Conservation (phyloP, 2,888 invertebrate species). For the Caenorhabditis plicata region DNA sequence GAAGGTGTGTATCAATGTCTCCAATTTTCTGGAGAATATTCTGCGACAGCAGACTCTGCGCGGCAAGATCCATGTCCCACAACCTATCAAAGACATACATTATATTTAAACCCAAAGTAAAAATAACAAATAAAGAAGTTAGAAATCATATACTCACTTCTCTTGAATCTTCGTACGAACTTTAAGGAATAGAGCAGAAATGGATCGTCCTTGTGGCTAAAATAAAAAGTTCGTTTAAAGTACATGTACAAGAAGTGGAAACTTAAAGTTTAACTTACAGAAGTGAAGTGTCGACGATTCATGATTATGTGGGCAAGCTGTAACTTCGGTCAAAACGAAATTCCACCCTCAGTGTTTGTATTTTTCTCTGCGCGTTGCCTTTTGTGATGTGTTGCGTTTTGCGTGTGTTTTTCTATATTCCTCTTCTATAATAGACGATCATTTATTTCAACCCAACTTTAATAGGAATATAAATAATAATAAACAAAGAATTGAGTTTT, state of each 20-base stretch:
- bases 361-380: too few species aligned
- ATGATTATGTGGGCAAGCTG: neutral
- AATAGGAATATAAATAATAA: too few species aligned
- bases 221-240: conserved; percentile 1
- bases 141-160: conserved; percentile 1
- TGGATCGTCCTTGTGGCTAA: conserved; percentile 1
- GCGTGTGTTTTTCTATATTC: too few species aligned
- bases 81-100: conserved; percentile 1
- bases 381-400: too few species aligned
- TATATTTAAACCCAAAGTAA: conserved; percentile 1
- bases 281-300: too few species aligned
- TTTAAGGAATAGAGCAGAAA: neutral
- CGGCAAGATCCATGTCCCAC: conserved; percentile 1
- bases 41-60: neutral
- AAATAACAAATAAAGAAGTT: conserved; percentile 2
- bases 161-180: neutral
- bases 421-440: too few species aligned
- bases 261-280: conserved; percentile 4
- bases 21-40: conserved; percentile 2
- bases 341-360: too few species aligned
- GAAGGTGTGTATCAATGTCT: conserved; percentile 3
- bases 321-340: too few species aligned
- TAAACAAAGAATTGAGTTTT: too few species aligned
- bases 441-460: too few species aligned
- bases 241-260: conserved; percentile 4